Base-by-base conservation (phyloP, 2,888 invertebrate genomes). In the Caenorhabditis imperialis region DNA sequence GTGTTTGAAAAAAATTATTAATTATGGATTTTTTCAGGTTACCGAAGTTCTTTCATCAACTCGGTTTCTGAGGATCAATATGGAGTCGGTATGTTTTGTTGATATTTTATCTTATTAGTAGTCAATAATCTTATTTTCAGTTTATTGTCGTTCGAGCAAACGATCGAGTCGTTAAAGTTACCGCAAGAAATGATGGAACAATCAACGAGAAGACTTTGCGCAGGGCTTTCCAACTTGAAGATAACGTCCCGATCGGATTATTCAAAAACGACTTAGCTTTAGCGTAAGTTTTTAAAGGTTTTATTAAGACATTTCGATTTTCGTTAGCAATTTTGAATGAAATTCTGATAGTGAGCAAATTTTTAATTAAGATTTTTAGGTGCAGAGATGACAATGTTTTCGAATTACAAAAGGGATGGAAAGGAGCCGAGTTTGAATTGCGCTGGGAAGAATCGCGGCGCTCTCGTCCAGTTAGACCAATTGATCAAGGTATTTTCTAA, bases 261-360 rank as follows among this genome's bases (percentile, higher is more conserved):
- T 73, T 67, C 73, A 67, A 22, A 30, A 60, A 67, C 53, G 35
- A 67, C 58, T n/a, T 20, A 60, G 73, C 37, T 27, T 58, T 73
- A 54, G 23, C 16, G 73, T 63, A 65, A 33, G 73, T 73, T 73
- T 73, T 65, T 67, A 60, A 67, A 25, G 65, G 51, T 47, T 67
- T 53, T 42, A 42, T 57, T 63, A 72, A 63, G 63, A 63, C 53
- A 72, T 51, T 72, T 50, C 72, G 63, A 72, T 72, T 72, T 72
- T 72, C 63, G 72, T 72, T 72, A 72, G 55, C 72, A 72, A 65
- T 72, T 72, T 72, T 63, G 25, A 72, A 72, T 72, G 50, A 72
- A 72, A 72, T 72, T 72, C 53, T 72, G 72, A n/a, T n/a, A n/a
- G n/a, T n/a, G n/a, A 72, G 27, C 72, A 65, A 72, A 72, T 65